Base-by-base conservation (phyloP, 2,888 invertebrate genomes). In the Boloria euphrosyne region DNA sequence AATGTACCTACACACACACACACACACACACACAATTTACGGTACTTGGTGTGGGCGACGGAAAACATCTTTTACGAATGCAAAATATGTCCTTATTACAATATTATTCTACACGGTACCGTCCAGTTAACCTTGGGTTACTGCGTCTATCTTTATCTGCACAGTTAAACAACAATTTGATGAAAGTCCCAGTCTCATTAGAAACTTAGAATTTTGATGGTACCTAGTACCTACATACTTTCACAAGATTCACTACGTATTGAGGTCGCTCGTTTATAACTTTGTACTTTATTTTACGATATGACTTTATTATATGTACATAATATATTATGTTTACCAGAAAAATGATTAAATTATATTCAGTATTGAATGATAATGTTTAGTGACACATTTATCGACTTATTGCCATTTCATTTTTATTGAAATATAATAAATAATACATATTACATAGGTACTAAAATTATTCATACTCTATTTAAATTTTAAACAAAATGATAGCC, bases 41-140 rank as follows among this genome's bases (percentile, higher is more conserved):
- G 31, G 18, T 53, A 17, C 16, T 3, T 13, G 51, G 46, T 44
- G 64, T 64, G 64, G 64, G 64, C 64, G 64, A 52, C 58, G 64
- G 51, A 64, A 64, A 52, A 64, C 58, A 64, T 64, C 64, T 58
- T 64, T 52, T 58, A 64, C 58, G 58, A 58, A 64, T 64, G 64
- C 64, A 64, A 64, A 64, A 64, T 64, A 54, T 62, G 55, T 64
- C 64, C 58, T 64, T 51, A 64, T 64, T 64, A 64, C 22, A 52
- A 64, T 64, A 64, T 52, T 46, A 57, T 58, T 44, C 64, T 46
- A 44, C 58, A 62, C 62, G 49, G 38, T 55, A 64, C 51, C 64
- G 50, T 61, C 61, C 58, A 46, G 58, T 58, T 64, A 46, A 46
- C 64, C 64, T 64, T 64, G 64, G 31, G 46, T 31, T 52, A 64